A percentile compares a stretch with the other conserved stretches of the same genome.
These are phyloP conservation scores for Polypterus bichir DNA, from an alignment of 2,113 vertebrate species.

Conservation along the genomic window DNA sequence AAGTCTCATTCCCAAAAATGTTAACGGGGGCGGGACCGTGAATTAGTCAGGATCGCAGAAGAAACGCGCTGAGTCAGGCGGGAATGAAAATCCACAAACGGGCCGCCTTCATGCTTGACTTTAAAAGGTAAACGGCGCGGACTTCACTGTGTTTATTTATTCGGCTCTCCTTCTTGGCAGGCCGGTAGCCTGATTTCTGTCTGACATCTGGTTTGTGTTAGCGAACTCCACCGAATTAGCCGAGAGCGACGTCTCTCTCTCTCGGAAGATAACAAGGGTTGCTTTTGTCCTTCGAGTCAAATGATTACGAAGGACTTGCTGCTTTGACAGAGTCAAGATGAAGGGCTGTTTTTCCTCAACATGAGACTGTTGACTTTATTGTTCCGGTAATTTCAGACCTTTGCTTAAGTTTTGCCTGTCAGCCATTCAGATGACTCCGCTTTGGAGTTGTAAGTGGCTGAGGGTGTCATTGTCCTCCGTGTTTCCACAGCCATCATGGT, in stretches of 20 bases:
- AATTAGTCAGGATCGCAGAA: no score
- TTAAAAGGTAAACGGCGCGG: slow-evolving; percentile 4
- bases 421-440: no score
- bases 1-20: no score
- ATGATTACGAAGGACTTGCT: slow-evolving; percentile 18
- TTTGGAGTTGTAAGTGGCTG: no score
- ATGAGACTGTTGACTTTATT: no score
- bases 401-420: not conserved
- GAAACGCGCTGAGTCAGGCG: no score
- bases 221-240: slow-evolving; percentile 27
- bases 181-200: slow-evolving; percentile 15
- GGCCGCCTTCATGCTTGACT: slow-evolving; percentile 12
- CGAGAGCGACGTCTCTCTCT: not conserved
- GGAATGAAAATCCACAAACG: no score
- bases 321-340: slow-evolving; percentile 2
- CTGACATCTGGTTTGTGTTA: slow-evolving; percentile 49
- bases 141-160: slow-evolving; percentile 14
- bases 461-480: no score
- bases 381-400: not conserved
- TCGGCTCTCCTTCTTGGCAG: slow-evolving; percentile 14
- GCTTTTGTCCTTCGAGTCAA: slow-evolving; percentile 27
- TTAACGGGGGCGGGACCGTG: no score
- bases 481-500: no score
- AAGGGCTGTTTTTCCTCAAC: not conserved
- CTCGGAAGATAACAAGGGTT: slow-evolving; percentile 23